Evolutionary conservation across 2,797 vertebrate genomes (phyloP), one percentile per base, ranked within the genome.

Genomic region (Micropoecilia bifurca): DNA sequence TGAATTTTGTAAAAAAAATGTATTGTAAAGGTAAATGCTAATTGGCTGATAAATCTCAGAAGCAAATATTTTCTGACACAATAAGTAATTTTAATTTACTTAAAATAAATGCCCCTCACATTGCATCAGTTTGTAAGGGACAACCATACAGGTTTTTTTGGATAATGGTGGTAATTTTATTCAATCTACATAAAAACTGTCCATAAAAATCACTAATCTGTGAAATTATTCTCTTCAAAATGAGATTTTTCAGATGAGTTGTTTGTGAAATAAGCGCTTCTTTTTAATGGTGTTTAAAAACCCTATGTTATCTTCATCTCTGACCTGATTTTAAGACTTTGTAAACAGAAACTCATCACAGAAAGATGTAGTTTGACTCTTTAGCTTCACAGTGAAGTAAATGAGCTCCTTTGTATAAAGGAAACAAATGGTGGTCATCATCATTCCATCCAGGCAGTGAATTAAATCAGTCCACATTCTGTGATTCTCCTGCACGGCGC

Each of bases 401-500:
- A 71, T 43, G 25, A 41, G 10, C 41, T 71, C 25, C 41, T 45
- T 18, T 45, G 68, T 45, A 71, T n/a, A 45, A 71, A 45, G 68
- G 68, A 71, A 71, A 45, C 66, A 12, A 45, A 25, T 53, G 1
- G 2, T 13, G 25, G 7, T 25, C 61, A 75, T 83, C 80, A 30
- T 86, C 74, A 76, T 86, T 85, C 68, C 41, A 68, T 71, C 68
- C 85, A 76, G 80, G 81, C 43, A 71, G 80, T 71, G 75, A 80
- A 88, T 87, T 86, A 78, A 91, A 85, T 82, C 61, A 7, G 72
- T 71, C 80, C 75, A 30, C 68, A 25, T 76, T 83, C 83, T 75
- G 63, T 84, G 79, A 80, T 85, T 83, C 74, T 73, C 80, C 83
- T 57, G 75, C 75, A 74, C 14, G 1, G 28, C 46, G 77, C 80